Base-by-base conservation (phyloP, 2,888 invertebrate genomes). In the Acrocera orbiculus region DNA sequence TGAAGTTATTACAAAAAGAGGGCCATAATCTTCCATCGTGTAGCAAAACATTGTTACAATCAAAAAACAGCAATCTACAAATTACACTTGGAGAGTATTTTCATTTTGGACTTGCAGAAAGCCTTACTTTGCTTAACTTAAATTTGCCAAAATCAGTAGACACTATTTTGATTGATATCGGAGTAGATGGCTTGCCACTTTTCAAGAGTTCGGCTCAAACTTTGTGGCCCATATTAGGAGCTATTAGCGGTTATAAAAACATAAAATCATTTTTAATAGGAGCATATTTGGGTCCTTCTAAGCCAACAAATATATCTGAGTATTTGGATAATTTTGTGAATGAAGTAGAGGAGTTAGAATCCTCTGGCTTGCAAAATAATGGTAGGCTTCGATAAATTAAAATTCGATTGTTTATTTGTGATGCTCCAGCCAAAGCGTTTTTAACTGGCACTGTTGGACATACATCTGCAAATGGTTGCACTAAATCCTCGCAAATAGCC, bases 201-300 rank as follows among this genome's bases (percentile, higher is more conserved):
- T 30, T 20, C 15, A 34, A 34, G 30, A 37, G 37, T 23, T 37
- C 32, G 4, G 16, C 19, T 2, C 17, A 26, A 25, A 24, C 30
- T 3, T 30, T 37, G 7, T 37, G 33, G 34, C 37, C 27, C 30
- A 37, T 37, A 31, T 27, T 31, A 10, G 34, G 34, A 7, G 30
- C 34, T n/a, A 10, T 34, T 15, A 16, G 27, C 7, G 24, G 20
- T 5, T 11, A 25, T 9, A 19, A 13, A 11, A 5, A 26, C 22
- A 16, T 34, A 4, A 10, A 22, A 28, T 23, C 33, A 3, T 34
- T 34, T 22, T 8, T 28, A 16, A 27, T 34, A 16, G 32, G 14
- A 13, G 13, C 20, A 3, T 33, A 20, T 14, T 7, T 26, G 4
- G 32, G 32, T 10, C 4, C 10, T 13, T 8, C n/a, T 19, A 33